Evolutionary conservation across 1,140 invertebrate species (phyloP).

Genomic region (Gyrodactylus bullatarudis): DNA sequence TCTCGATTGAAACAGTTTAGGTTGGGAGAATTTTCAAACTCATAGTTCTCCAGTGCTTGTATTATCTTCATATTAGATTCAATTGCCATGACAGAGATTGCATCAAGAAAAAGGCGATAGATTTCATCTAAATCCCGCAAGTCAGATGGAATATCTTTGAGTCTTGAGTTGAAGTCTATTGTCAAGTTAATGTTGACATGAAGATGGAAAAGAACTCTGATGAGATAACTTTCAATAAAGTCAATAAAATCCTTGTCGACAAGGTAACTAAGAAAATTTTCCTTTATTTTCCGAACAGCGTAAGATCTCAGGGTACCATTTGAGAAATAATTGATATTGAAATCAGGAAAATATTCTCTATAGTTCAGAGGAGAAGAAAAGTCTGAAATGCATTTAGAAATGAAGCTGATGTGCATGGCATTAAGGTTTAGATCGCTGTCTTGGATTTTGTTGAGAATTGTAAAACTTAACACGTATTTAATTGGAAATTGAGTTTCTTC

Average conservation of each 20-base stretch:
- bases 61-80: neutral
- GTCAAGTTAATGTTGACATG: neutral
- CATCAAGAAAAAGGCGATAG: neutral
- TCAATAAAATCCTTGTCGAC: neutral
- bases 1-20: neutral
- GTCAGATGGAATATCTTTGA: too few species aligned
- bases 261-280: neutral
- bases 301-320: neutral
- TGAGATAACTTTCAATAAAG: neutral
- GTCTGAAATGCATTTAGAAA: neutral
- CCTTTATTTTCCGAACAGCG: neutral
- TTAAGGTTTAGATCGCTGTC: neutral
- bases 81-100: neutral
- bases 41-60: neutral
- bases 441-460: neutral
- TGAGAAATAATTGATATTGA: neutral
- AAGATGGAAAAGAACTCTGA: neutral
- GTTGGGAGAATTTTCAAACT: neutral
- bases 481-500: neutral
- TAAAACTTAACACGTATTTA: neutral
- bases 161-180: neutral
- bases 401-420: neutral
- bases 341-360: neutral
- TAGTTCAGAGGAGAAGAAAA: neutral
- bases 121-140: too few species aligned